Evolutionary conservation across 2,113 vertebrate genomes (phyloP).

Genomic region (Psilopsiagon aurifrons): DNA sequence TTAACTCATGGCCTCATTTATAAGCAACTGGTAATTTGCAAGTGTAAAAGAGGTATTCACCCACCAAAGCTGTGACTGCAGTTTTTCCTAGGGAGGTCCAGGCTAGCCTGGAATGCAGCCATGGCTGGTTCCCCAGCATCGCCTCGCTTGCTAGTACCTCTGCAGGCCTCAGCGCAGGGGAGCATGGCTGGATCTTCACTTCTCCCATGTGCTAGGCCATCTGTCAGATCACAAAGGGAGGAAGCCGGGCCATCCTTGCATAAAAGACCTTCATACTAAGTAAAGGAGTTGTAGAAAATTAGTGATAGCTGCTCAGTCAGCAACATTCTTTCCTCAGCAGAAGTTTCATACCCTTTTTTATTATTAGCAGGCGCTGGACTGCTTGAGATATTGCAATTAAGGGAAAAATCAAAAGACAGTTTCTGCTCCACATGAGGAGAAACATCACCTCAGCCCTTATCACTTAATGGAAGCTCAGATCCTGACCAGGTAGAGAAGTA

Average conservation of each 20-base stretch:
- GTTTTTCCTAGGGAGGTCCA: background rate
- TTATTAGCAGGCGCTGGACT: background rate
- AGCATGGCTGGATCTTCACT: background rate
- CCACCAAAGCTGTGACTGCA: background rate
- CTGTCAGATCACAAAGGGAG: background rate
- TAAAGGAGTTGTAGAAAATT: background rate
- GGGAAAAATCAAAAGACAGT: background rate
- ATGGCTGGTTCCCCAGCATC: fast-evolving
- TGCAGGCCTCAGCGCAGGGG: fast-evolving
- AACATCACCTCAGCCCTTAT: background rate
- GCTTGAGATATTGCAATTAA: background rate
- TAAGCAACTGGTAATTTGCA: background rate
- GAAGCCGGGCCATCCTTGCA: background rate
- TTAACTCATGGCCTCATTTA: background rate
- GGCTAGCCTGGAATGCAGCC: background rate
- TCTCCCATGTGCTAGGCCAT: background rate
- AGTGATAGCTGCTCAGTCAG: background rate
- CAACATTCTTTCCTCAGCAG: background rate
- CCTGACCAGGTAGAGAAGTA: background rate
- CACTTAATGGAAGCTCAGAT: background rate
- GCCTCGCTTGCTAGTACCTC: fast-evolving
- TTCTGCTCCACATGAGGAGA: background rate
- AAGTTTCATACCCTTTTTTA: background rate
- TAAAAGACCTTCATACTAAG: background rate
- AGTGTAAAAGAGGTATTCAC: background rate